A percentile compares a stretch with the other conserved stretches of the same genome.
Evolutionary conservation across 2,113 vertebrate species (phyloP).

Genomic region (Collichthys lucidus): DNA sequence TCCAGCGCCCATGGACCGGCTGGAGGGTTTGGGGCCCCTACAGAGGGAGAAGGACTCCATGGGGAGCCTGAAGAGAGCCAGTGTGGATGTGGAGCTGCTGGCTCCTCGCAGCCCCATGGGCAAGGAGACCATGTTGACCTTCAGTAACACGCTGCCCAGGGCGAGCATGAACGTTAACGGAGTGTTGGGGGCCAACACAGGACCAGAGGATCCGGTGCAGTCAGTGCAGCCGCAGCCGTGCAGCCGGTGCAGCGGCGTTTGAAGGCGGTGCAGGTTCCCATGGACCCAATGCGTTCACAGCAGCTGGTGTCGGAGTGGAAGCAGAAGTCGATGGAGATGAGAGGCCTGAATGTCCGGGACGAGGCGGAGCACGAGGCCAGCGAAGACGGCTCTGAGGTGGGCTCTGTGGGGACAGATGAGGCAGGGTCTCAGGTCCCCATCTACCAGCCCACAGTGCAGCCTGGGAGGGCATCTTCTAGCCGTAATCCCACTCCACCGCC

Average conservation of each 20-base stretch:
- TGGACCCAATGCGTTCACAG: constrained; percentile 91
- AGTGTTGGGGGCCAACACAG: constrained; percentile 69
- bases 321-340: constrained; percentile 90
- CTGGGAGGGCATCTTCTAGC: constrained; percentile 53
- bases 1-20: constrained; percentile 81
- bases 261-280: constrained; percentile 91
- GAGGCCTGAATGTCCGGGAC: constrained; percentile 75
- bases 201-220: constrained; percentile 80
- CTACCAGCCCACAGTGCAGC: constrained; percentile 85
- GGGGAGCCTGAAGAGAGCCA: constrained; percentile 93
- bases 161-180: constrained; percentile 77
- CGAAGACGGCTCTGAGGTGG: constrained; percentile 66
- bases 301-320: constrained; percentile 95
- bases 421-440: constrained; percentile 76
- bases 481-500: constrained; percentile 73
- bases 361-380: constrained; percentile 75
- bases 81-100: constrained; percentile 92
- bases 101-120: constrained; percentile 96
- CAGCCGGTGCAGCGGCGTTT: constrained; percentile 74
- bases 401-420: constrained; percentile 52
- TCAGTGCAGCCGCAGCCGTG: constrained; percentile 38
- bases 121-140: constrained; percentile 97
- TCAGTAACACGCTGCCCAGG: constrained; percentile 94
- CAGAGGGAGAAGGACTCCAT: constrained; percentile 88
- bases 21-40: constrained; percentile 81